A percentile compares a stretch with the other conserved stretches of the same genome.
These are phyloP conservation scores for Cyphomyrus plagiostoma DNA, from an alignment of 2,113 vertebrate species.

Conservation along the genomic window DNA sequence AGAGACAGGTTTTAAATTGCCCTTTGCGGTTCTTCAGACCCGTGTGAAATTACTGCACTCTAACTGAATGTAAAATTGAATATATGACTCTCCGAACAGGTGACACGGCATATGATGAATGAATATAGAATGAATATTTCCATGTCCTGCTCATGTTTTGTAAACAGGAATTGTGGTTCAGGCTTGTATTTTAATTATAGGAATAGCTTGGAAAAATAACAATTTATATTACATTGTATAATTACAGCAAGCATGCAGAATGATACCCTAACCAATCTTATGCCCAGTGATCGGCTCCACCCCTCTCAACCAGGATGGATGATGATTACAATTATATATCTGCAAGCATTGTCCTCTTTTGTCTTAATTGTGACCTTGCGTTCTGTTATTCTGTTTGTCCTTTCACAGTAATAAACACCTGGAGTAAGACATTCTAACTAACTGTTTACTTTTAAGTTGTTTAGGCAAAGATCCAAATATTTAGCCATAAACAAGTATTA, in stretches of 20 bases:
- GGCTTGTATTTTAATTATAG: neutral
- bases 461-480: neutral
- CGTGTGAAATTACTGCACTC: neutral
- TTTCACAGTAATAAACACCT: neutral
- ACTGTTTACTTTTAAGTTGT: neutral
- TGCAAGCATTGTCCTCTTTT: neutral
- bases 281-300: neutral
- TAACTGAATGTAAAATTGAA: constrained; percentile 8
- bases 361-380: neutral
- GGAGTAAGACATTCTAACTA: neutral
- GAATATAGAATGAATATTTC: neutral
- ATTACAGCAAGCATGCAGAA: neutral
- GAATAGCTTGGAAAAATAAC: neutral
- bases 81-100: neutral
- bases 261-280: neutral
- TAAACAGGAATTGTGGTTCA: neutral
- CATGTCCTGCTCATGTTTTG: neutral
- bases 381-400: neutral
- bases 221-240: neutral
- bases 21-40: neutral
- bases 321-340: neutral
- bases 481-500: neutral
- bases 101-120: neutral
- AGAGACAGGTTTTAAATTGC: constrained; percentile 1
- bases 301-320: neutral